Evolutionary conservation across 1,140 invertebrate species (phyloP).

Genomic region (Himalopsyche phryganea): DNA sequence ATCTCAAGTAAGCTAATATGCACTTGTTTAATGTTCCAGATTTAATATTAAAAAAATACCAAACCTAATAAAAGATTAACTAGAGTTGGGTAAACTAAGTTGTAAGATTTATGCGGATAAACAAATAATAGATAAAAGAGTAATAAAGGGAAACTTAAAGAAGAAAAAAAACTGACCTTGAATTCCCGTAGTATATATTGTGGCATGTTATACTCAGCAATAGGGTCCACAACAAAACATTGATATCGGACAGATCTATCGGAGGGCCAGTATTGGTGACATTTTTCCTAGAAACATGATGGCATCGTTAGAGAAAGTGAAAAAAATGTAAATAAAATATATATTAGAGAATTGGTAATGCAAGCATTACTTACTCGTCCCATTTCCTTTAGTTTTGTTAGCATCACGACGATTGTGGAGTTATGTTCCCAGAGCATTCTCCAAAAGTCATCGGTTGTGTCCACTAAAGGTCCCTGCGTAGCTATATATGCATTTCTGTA

Average conservation of each 20-base stretch:
- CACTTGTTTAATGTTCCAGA: conserved; percentile 1
- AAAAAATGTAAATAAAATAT: too few species aligned
- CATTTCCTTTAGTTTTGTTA: conserved; percentile 97
- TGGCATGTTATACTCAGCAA: conserved; percentile 99
- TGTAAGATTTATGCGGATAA: too few species aligned
- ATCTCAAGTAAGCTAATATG: neutral
- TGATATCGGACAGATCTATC: conserved; percentile 94
- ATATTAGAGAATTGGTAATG: too few species aligned
- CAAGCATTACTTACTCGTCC: conserved; percentile 73
- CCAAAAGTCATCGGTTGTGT: conserved; percentile 99
- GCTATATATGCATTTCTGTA: conserved; percentile 95
- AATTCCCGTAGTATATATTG: conserved; percentile 98
- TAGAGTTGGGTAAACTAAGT: too few species aligned
- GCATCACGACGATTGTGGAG: conserved; percentile 98
- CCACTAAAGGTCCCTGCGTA: conserved; percentile 92
- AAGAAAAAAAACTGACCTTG: too few species aligned
- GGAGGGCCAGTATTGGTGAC: conserved; percentile 98
- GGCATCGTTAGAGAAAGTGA: too few species aligned
- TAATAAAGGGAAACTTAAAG: too few species aligned
- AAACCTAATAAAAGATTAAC: neutral
- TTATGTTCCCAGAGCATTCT: conserved; percentile 99
- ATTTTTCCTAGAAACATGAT: conserved; percentile 78
- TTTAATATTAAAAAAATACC: neutral
- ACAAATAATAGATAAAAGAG: too few species aligned
- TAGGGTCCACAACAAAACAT: conserved; percentile 97